phyloP scores from a whole-genome alignment of 2,888 invertebrate species.

The Malthinus seriepunctatus region DNA sequence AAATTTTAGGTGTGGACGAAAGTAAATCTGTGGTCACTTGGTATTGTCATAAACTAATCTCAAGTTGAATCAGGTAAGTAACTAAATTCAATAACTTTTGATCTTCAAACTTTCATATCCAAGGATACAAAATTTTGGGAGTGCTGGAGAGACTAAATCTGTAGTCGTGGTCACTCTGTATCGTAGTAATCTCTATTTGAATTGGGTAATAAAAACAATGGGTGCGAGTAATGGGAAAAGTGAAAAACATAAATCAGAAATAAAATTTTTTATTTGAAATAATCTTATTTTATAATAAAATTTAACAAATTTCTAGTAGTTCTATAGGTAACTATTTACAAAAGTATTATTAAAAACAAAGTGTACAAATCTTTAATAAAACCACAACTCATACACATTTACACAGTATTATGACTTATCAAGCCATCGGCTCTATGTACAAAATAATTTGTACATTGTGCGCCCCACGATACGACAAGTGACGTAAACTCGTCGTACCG shows the following conservation, averaged over 20 bases:
- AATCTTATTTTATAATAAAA: slow-evolving; percentile 43
- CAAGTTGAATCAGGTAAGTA: no score
- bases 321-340: slow-evolving; percentile 53
- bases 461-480: slow-evolving; percentile 2
- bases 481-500: no score
- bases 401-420: slow-evolving; percentile 30
- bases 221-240: not conserved
- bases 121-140: no score
- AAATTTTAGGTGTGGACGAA: no score
- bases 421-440: slow-evolving; percentile 33
- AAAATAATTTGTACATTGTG: slow-evolving; percentile 39
- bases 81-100: no score
- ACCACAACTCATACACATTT: slow-evolving; percentile 33
- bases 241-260: not conserved
- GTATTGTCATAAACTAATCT: no score
- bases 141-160: no score
- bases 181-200: no score
- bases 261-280: slow-evolving; percentile 28
- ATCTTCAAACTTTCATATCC: no score
- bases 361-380: slow-evolving; percentile 42
- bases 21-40: no score
- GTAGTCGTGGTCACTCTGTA: no score
- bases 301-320: slow-evolving; percentile 48
- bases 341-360: slow-evolving; percentile 47
- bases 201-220: no score